Evolutionary conservation across 2,797 vertebrate genomes (phyloP).

Genomic region (Syndactyla subalaris): DNA sequence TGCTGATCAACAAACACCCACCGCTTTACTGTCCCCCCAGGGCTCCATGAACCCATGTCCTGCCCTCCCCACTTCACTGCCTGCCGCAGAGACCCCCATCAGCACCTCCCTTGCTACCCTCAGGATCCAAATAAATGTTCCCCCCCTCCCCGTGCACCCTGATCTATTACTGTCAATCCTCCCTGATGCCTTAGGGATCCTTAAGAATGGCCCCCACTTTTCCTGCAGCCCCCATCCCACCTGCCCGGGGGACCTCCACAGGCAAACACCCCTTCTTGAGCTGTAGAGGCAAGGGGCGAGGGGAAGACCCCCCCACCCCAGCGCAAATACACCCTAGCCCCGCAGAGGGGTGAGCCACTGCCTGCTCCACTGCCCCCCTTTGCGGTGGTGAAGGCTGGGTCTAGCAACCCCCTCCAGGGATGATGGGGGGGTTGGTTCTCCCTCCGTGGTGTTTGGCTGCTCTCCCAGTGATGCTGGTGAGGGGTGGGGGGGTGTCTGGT

Average conservation of each 20-base stretch:
- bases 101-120: not conserved
- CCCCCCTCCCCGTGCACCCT: not conserved
- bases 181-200: not conserved
- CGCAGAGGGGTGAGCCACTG: not conserved
- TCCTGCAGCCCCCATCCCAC: not conserved
- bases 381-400: not conserved
- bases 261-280: not conserved
- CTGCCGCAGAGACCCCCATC: not conserved
- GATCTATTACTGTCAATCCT: not conserved
- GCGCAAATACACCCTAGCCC: not conserved
- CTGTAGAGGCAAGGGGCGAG: not conserved
- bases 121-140: not conserved
- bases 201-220: not conserved
- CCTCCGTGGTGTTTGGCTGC: not conserved
- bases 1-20: not conserved
- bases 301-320: not conserved
- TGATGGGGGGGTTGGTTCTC: not conserved
- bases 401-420: not conserved
- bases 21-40: not conserved
- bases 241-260: not conserved
- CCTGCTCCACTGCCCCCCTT: not conserved
- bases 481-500: not conserved
- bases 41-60: not conserved
- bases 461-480: not conserved
- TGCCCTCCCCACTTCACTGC: not conserved